Conservation (phyloP, 2,113 vertebrate species). For the Mesoclemmys tuberculata region DNA sequence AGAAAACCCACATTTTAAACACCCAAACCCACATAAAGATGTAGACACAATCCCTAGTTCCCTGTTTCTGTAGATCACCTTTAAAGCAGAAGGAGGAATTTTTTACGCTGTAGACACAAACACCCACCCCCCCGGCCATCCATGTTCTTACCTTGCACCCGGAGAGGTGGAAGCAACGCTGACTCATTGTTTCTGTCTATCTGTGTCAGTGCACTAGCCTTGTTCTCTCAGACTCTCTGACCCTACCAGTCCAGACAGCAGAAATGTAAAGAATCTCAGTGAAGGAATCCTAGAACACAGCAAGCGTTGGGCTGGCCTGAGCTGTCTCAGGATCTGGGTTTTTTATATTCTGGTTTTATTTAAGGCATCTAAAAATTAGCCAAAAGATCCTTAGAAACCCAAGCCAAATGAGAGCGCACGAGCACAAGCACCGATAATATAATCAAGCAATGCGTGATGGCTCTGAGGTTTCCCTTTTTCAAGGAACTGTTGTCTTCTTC, state of each 20-base stretch:
- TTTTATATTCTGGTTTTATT: constrained; percentile 9
- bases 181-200: neutral
- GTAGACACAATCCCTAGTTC: neutral
- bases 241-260: neutral
- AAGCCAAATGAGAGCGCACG: constrained; percentile 52
- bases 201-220: neutral
- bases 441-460: constrained; percentile 45
- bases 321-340: neutral
- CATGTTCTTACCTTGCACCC: neutral
- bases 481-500: constrained; percentile 69
- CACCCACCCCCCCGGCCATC: neutral
- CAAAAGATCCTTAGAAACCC: constrained; percentile 27
- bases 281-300: neutral
- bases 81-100: constrained; percentile 12
- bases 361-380: neutral
- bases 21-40: neutral
- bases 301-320: neutral
- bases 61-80: neutral
- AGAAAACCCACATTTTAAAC: neutral
- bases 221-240: neutral
- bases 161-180: neutral
- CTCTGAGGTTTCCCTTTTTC: constrained; percentile 63
- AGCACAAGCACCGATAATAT: constrained; percentile 57
- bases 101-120: neutral
- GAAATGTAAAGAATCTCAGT: neutral